phyloP scores from a whole-genome alignment of 1,140 invertebrate species.

The Melanaphis sacchari region DNA sequence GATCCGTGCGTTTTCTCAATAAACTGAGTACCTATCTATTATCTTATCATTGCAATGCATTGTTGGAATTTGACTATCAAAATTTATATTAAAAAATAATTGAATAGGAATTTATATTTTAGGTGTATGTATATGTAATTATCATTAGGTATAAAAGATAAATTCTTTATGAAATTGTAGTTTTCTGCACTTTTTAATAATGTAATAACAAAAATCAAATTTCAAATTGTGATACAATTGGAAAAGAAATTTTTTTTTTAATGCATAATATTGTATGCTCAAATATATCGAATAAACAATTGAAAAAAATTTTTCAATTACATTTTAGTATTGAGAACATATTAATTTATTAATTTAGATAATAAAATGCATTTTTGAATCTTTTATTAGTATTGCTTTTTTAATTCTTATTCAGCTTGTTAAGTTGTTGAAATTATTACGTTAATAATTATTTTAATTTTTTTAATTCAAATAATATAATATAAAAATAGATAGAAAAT shows the following conservation, averaged over 20 bases:
- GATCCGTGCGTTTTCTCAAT: too few relatives aligned
- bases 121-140: too few relatives aligned
- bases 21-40: not conserved
- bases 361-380: not conserved
- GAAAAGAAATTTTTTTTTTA: too few relatives aligned
- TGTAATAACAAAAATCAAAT: too few relatives aligned
- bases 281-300: not conserved
- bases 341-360: not conserved
- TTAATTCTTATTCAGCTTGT: not conserved
- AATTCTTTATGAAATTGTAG: too few relatives aligned
- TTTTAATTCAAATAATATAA: not conserved
- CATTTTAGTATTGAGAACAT: not conserved
- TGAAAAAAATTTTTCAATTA: not conserved
- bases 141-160: too few relatives aligned
- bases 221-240: too few relatives aligned
- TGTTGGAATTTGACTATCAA: not conserved
- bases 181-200: too few relatives aligned
- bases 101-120: too few relatives aligned
- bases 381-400: not conserved
- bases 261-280: too few relatives aligned
- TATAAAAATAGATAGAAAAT: not conserved
- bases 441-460: not conserved
- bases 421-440: not conserved
- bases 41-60: too few relatives aligned
- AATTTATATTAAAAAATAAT: too few relatives aligned